Evolutionary conservation across 2,888 invertebrate genomes (phyloP).

Genomic region (Automeris io): DNA sequence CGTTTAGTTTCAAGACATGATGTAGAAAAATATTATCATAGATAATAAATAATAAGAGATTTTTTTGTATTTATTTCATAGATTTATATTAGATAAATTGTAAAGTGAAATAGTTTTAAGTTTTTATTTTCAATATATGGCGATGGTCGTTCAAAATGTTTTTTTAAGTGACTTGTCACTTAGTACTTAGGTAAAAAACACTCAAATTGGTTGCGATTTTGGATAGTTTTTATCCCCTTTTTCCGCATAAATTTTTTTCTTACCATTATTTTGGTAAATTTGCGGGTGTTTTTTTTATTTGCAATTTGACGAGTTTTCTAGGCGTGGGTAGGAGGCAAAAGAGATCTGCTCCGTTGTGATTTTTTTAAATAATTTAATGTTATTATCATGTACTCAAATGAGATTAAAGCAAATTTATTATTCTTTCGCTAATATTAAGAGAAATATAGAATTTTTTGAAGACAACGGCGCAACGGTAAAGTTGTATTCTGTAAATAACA

Average conservation of each 20-base stretch:
- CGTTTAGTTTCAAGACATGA: conserved; percentile 72
- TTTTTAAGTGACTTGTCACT: conserved; percentile 51
- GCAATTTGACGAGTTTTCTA: conserved; percentile 21
- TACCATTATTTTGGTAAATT: not conserved
- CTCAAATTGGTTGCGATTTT: conserved; percentile 51
- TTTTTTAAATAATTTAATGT: conserved; percentile 45
- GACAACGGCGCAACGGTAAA: conserved; percentile 37
- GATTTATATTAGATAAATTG: conserved; percentile 76
- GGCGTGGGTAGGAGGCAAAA: conserved; percentile 32
- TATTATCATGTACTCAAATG: conserved; percentile 63
- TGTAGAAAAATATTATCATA: conserved; percentile 73
- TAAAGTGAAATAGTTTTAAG: conserved; percentile 70
- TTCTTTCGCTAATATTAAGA: conserved; percentile 43
- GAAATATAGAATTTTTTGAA: conserved; percentile 36
- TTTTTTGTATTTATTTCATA: conserved; percentile 77
- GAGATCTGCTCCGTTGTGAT: conserved; percentile 70
- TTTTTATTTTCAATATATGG: conserved; percentile 64
- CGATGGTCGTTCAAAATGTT: conserved; percentile 66
- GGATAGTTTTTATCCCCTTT: conserved; percentile 22
- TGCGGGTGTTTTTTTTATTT: no score
- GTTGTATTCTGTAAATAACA: conserved; percentile 55
- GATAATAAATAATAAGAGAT: conserved; percentile 67
- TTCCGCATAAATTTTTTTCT: conserved; percentile 6
- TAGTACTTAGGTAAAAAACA: conserved; percentile 66
- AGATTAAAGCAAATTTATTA: conserved; percentile 59